These are phyloP conservation scores for Aphelinus atriplicis DNA, from an alignment of 1,140 invertebrate genomes.

Conservation along the genomic window DNA sequence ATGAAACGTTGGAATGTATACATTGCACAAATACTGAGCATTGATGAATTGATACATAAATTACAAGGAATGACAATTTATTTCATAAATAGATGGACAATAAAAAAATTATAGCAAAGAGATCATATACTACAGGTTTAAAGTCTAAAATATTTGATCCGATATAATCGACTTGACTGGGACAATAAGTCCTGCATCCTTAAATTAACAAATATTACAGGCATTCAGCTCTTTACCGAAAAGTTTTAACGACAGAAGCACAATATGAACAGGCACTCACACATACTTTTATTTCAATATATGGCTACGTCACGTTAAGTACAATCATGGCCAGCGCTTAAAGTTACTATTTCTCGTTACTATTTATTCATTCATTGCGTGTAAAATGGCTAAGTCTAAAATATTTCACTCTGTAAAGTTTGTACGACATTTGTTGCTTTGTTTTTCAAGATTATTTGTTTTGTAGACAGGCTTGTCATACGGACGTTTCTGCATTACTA, in stretches of 20 bases:
- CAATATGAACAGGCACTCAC: slow-evolving; percentile 63
- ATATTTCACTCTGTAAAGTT: slow-evolving; percentile 51
- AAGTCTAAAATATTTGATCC: slow-evolving; percentile 27
- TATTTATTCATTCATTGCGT: slow-evolving; percentile 47
- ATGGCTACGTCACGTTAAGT: slow-evolving; percentile 61
- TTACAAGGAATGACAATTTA: slow-evolving; percentile 44
- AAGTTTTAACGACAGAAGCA: slow-evolving; percentile 41
- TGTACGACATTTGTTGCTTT: slow-evolving; percentile 59
- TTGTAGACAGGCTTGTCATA: slow-evolving; percentile 60
- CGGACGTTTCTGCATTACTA: slow-evolving; percentile 70
- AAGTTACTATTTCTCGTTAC: slow-evolving; percentile 51
- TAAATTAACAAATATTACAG: slow-evolving; percentile 45
- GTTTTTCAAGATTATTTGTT: slow-evolving; percentile 42
- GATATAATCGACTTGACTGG: slow-evolving; percentile 34
- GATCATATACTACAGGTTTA: slow-evolving; percentile 37
- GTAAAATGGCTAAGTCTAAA: slow-evolving; percentile 59
- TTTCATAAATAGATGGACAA: slow-evolving; percentile 19
- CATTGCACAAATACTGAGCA: slow-evolving; percentile 62
- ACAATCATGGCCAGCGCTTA: slow-evolving; percentile 65
- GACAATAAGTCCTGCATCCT: slow-evolving; percentile 27
- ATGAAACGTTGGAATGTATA: slow-evolving; percentile 57
- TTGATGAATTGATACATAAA: slow-evolving; percentile 48
- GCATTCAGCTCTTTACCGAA: slow-evolving; percentile 22
- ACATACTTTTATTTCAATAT: slow-evolving; percentile 61
- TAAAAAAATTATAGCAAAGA: slow-evolving; percentile 25